A percentile compares a stretch with the other conserved stretches of the same genome.
Evolutionary conservation across 2,888 invertebrate species (phyloP).

Genomic region (Ennomos quercinarius): DNA sequence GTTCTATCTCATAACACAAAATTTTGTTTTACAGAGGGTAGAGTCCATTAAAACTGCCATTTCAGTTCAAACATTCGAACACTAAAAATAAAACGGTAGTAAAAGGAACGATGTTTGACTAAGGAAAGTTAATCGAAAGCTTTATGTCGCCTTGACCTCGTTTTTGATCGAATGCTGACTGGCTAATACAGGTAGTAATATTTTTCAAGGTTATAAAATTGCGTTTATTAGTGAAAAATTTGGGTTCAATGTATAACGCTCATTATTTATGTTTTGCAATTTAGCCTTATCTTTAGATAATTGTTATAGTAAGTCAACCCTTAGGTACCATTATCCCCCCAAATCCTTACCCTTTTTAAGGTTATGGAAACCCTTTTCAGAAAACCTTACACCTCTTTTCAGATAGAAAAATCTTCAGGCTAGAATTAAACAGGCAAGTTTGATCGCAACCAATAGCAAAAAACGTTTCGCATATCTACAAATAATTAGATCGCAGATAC

Average conservation of each 20-base stretch:
- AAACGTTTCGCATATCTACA: no score
- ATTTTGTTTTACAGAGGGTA: conserved; percentile 17
- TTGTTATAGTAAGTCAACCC: no score
- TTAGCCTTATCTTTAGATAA: no score
- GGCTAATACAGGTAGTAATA: conserved; percentile 1
- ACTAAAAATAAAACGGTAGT: conserved; percentile 36
- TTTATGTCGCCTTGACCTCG: conserved; percentile 40
- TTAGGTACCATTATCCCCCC: no score
- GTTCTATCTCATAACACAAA: conserved; percentile 9
- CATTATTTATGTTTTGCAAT: no score
- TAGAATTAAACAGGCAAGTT: no score
- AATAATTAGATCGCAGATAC: no score
- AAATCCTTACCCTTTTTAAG: no score
- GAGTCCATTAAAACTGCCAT: conserved; percentile 25
- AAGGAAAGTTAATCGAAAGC: conserved; percentile 39
- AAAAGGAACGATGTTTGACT: conserved; percentile 37
- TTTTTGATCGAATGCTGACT: conserved; percentile 32
- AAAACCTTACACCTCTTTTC: no score
- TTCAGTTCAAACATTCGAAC: conserved; percentile 26
- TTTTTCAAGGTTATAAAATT: conserved; percentile 31
- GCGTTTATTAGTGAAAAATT: conserved; percentile 1
- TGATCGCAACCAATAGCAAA: no score
- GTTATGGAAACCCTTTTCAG: no score
- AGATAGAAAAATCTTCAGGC: no score
- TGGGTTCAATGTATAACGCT: not conserved